Base-by-base conservation (phyloP, 2,888 invertebrate species). In the Cantharis nigra region DNA sequence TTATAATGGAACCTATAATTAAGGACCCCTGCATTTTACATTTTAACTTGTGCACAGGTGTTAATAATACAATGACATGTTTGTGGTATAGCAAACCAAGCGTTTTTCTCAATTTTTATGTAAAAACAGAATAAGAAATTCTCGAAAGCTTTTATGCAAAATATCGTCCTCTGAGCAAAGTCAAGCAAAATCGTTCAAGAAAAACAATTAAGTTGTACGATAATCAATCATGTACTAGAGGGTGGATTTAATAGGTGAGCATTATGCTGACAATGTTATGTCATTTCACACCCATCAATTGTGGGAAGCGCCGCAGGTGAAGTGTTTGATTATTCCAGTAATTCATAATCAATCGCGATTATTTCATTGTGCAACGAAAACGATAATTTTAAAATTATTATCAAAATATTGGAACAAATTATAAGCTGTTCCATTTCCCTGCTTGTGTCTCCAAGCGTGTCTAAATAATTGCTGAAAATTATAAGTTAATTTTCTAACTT, bases 401-500 rank as follows among this genome's bases (percentile, higher is more conserved):
- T 33, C 33, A 49, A 49, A 49, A 67, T 20, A 23, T 67, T 64
- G 64, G 18, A 64, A 67, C 13, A 67, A 67, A 67, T 49, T n/a
- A 9, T 13, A n/a, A 20, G 65, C 13, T 20, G 18, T 63, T 65
- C 5, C 18, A 11, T 16, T 20, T 20, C 20, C 65, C 20, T 20
- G 23, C 18, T n/a, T 63, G 26, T 62, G 20, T 69, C 28, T 28
- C 26, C 69, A 71, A 33, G 72, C 76, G 70, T 71, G 33, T 63
- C 76, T 73, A 74, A 74, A 76, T 78, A 78, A 78, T 78, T 76
- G 65, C 72, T 64, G 4, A 26, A 78, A 78, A 78, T 78, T 78
- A 78, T 78, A 78, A 78, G 78, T 78, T 78, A 78, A 76, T 76
- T 78, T 78, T 65, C 74, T 18, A 74, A 71, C 49, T 75, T 78